A percentile compares a stretch with the other conserved stretches of the same genome.
These are phyloP conservation scores for Spermophilus dauricus DNA, from an alignment of 2,113 vertebrate species.

Conservation along the genomic window DNA sequence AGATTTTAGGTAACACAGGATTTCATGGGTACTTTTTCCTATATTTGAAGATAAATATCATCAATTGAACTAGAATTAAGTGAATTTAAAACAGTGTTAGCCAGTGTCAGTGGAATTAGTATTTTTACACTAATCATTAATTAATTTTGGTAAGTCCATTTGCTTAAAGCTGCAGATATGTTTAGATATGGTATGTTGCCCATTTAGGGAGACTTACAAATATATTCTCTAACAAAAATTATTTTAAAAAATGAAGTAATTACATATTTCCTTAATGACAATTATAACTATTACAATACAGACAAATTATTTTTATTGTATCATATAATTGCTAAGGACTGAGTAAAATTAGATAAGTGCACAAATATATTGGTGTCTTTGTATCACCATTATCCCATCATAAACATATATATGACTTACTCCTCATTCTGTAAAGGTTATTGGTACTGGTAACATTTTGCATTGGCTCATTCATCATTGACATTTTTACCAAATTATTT, in stretches of 20 bases:
- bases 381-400: neutral
- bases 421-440: neutral
- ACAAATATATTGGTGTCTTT: neutral
- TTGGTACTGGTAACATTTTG: neutral
- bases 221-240: neutral
- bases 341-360: slow-evolving; percentile 44
- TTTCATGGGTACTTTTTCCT: neutral
- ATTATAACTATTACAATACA: neutral
- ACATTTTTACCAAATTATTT: neutral
- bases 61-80: slow-evolving; percentile 22
- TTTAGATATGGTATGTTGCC: neutral
- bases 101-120: slow-evolving; percentile 27
- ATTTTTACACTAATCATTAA: slow-evolving; percentile 12
- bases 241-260: slow-evolving; percentile 9
- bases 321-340: neutral
- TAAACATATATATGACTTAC: neutral
- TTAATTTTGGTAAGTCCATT: slow-evolving; percentile 39
- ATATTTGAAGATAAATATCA: slow-evolving; percentile 44
- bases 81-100: slow-evolving; percentile 16
- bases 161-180: neutral
- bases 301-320: neutral
- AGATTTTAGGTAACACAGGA: neutral
- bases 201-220: neutral
- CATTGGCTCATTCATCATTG: neutral
- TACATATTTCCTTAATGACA: neutral